Conservation (phyloP, 2,113 vertebrate genomes). For the Morone saxatilis region DNA sequence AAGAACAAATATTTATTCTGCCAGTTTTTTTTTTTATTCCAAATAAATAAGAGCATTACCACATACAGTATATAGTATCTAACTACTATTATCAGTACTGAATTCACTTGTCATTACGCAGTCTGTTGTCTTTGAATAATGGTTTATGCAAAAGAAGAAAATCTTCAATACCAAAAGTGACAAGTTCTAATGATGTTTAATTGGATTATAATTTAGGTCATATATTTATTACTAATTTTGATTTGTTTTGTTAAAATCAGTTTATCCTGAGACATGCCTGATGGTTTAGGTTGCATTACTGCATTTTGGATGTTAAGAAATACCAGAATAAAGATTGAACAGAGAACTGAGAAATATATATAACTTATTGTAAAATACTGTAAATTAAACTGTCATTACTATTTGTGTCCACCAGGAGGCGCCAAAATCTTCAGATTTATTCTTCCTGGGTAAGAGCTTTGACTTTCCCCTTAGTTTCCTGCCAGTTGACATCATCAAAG, state of each 20-base stretch:
- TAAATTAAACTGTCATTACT: not conserved
- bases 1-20: not conserved
- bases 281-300: not conserved
- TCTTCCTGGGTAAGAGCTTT: too few relatives aligned
- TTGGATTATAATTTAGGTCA: not conserved
- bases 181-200: too few relatives aligned
- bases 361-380: too few relatives aligned
- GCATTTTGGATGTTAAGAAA: not conserved
- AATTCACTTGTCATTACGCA: not conserved
- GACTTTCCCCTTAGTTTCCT: not conserved
- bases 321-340: not conserved
- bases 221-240: not conserved
- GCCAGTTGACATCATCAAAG: not conserved
- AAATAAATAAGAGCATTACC: not conserved
- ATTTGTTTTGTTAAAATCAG: not conserved
- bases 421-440: not conserved
- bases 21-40: too few relatives aligned
- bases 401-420: not conserved
- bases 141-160: not conserved
- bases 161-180: too few relatives aligned
- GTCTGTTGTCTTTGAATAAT: not conserved
- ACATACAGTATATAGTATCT: not conserved
- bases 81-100: not conserved
- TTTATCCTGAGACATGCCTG: not conserved
- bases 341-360: not conserved